Evolutionary conservation across 2,797 vertebrate genomes (phyloP), one percentile per base, ranked within the genome.

Genomic region (Protonibea diacanthus): DNA sequence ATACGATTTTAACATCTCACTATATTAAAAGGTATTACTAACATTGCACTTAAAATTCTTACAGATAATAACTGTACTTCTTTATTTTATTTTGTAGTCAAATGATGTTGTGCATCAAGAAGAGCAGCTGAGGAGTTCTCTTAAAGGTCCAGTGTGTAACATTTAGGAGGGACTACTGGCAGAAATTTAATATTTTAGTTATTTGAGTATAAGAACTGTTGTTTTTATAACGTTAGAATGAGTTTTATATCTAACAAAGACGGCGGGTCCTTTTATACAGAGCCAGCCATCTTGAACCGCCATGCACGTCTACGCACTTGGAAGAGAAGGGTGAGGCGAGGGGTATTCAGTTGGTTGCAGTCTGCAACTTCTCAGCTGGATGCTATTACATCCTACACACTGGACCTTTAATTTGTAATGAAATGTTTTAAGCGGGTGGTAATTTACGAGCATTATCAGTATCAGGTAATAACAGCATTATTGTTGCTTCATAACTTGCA

Each of bases 401-500:
- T 38, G 33, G 33, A 9, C 33, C 33, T 38, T 38, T 38, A 38
- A 38, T 38, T 38, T 38, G 33, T 56, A 33, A 68, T 71, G 68
- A 59, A 13, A 42, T 67, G 57, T 15, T 74, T 33, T 33, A 67
- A 20, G 33, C 40, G 49, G 79, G 70, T 11, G 13, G 57, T 47
- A 1, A 29, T 73, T 63, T 73, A 65, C 38, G 7, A 33, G 33
- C 8, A 33, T 38, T 38, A 38, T 38, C 33, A 38, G 33, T 38
- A 38, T 38, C 8, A 38, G 33, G 33, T 69, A 74, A 71, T 76
- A 77, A 80, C 45, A 80, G 6, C 9, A 76, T 58, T 47, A 45
- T 81, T 33, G 81, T 74, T 70, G 61, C 48, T 71, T 79, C 27
- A 44, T 38, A 58, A 60, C 48, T 91, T 91, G 83, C 90, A 93